Base-by-base conservation (phyloP, 1,140 invertebrate genomes). In the Euglossa dilemma region DNA sequence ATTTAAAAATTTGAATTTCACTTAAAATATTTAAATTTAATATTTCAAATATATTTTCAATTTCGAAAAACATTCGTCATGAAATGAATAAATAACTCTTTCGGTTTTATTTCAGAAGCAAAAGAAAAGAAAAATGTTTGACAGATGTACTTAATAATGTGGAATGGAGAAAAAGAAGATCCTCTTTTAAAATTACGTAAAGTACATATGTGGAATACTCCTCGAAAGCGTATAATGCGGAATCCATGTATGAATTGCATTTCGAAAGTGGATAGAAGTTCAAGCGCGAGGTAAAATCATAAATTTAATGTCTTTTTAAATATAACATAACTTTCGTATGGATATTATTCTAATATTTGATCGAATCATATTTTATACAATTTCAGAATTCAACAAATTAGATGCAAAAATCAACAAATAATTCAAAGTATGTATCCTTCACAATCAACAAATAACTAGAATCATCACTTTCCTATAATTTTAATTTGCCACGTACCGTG, bases 151-250 rank as follows among this genome's bases (percentile, higher is more conserved):
- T 69, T 70, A 45, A 59, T 23, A 4, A 18, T 6, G 16, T 14
- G 8, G 12, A 50, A 50, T 12, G 16, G 16, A 16, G 61, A 59
- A 43, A n/a, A n/a, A 36, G 23, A 61, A 11, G 0, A 36, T 56
- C 7, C 14, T 20, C 9, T 59, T 20, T 2, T 4, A 12, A 6
- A 7, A 16, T 75, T 81, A 36, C 52, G 79, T 47, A 66, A 81
- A 54, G 12, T 18, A 23, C 12, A 59, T 43, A 75, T 56, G n/a
- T 66, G 36, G 25, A 66, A 57, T 81, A 67, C n/a, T 75, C n/a
- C 75, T 47, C 28, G 50, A 75, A 56, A 63, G 20, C 16, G n/a
- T n/a, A 18, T 56, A 66, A 64, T 56, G 59, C 20, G 6, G 14
- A 50, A 75, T 57, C n/a, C 61, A 16, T 67, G 43, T 75, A 43